Evolutionary conservation across 2,888 invertebrate species (phyloP).

Genomic region (Aporophyla nigra): DNA sequence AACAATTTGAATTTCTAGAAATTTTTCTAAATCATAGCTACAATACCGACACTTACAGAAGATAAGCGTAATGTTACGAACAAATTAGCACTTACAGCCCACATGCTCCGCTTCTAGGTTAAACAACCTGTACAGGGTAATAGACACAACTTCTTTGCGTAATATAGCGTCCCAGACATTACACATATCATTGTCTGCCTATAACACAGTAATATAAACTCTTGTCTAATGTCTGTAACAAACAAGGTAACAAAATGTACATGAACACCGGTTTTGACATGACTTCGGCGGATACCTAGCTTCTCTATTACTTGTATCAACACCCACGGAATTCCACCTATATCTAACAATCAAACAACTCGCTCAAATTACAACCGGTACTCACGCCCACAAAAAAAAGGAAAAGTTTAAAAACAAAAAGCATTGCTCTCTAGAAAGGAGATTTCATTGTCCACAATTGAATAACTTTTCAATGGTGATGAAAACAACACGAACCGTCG

Average conservation of each 20-base stretch:
- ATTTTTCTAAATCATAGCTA: neutral
- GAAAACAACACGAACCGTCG: constrained; percentile 70
- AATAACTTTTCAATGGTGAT: constrained; percentile 72
- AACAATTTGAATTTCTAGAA: constrained; percentile 8
- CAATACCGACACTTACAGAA: constrained; percentile 1
- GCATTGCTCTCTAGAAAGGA: constrained; percentile 60
- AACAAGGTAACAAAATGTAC: constrained; percentile 51
- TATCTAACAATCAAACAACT: constrained; percentile 60
- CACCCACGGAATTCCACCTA: constrained; percentile 67
- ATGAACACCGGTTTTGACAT: constrained; percentile 53
- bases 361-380: constrained; percentile 68
- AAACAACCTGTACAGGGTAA: constrained; percentile 18
- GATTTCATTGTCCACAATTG: constrained; percentile 63
- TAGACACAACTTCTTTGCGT: constrained; percentile 31
- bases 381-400: constrained; percentile 44
- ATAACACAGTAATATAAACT: constrained; percentile 13
- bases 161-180: constrained; percentile 37
- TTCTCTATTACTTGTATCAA: constrained; percentile 51
- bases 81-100: constrained; percentile 47
- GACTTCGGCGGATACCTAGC: constrained; percentile 49
- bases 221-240: constrained; percentile 36
- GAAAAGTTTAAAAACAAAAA: constrained; percentile 57
- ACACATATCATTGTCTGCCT: constrained; percentile 44
- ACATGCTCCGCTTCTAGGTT: constrained; percentile 41
- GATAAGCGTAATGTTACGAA: constrained; percentile 42